Conservation (phyloP, 1,140 invertebrate genomes). For the Orius insidiosus region DNA sequence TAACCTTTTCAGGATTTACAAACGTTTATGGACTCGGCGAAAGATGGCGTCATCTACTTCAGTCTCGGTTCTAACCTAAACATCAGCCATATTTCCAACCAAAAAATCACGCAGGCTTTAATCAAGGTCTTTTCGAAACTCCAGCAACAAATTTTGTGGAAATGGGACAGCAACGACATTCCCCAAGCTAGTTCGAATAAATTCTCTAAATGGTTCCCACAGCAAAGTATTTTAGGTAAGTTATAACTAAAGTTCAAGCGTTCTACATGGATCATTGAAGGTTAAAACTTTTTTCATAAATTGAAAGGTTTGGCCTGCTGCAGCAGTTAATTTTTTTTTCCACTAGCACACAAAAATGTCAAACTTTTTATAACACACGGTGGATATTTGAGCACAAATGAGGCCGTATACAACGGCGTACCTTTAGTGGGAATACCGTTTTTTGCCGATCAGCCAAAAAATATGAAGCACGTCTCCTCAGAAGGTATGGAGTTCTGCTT, state of each 20-base stretch:
- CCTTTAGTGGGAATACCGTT: constrained; percentile 25
- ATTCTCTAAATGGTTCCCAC: constrained; percentile 26
- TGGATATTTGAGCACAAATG: constrained; percentile 28
- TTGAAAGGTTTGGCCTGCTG: background rate
- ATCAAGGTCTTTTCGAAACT: constrained; percentile 34
- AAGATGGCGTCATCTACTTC: constrained; percentile 37
- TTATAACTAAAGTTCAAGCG: too few species aligned
- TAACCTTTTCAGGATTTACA: constrained; percentile 28
- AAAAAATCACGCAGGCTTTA: constrained; percentile 30
- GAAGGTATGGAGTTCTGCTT: constrained; percentile 22
- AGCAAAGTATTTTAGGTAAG: constrained; percentile 25
- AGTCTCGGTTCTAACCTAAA: constrained; percentile 42
- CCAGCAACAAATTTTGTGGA: constrained; percentile 43
- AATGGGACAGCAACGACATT: constrained; percentile 34
- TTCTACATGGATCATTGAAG: background rate
- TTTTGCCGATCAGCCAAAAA: constrained; percentile 22
- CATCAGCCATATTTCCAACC: constrained; percentile 35
- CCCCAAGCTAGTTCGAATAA: constrained; percentile 21
- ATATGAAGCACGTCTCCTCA: constrained; percentile 19
- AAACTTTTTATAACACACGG: constrained; percentile 31
- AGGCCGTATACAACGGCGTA: constrained; percentile 28
- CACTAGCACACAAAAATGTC: constrained; percentile 25
- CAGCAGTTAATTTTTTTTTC: constrained; percentile 1
- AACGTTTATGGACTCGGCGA: constrained; percentile 34
- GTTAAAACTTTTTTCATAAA: background rate